Base-by-base conservation (phyloP, 2,797 vertebrate genomes). In the Holocentrus rufus region DNA sequence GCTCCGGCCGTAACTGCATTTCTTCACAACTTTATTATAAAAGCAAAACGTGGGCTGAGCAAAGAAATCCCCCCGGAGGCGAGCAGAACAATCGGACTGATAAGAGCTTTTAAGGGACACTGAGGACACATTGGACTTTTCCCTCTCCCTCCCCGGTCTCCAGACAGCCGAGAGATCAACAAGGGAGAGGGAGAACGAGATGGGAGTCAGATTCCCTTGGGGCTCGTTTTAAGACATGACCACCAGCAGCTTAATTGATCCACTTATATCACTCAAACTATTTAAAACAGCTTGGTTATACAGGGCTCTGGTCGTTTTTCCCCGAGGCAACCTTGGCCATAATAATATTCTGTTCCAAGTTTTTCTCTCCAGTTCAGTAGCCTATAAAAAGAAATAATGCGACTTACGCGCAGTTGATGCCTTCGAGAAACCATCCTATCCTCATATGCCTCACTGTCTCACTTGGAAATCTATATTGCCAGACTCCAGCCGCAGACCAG, bases 21-120 rank as follows among this genome's bases (percentile, higher is more conserved):
- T 79, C 80, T 88, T 82, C 83, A 86, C 82, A 92, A 92, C 76
- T 91, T 93, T 84, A 79, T 86, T 62, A 76, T 72, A 72, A 80
- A 81, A 86, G 72, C 79, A 53, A 80, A 81, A 83, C 80, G 76
- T 74, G 80, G 81, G 74, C 64, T 59, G 80, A 63, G 78, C 76
- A 31, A 52, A 47, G 30, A 30, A 57, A 69, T 83, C 61, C 68
- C 55, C 7, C 63, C 59, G 6, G 76, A 81, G 71, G 55, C 3
- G 74, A 76, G 60, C 72, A 58, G 75, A 53, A 70, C 13, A n/a
- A n/a, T 31, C 46, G 58, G 23, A 76, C 71, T 54, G 31, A 25
- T 31, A 59, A 57, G 84, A 81, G 60, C 76, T 77, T 31, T 44
- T 36, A 7, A 6, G 60, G 60, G 64, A 59, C 72, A 23, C 67